Evolutionary conservation across 2,888 invertebrate species (phyloP).

Genomic region (Andrena camellia): DNA sequence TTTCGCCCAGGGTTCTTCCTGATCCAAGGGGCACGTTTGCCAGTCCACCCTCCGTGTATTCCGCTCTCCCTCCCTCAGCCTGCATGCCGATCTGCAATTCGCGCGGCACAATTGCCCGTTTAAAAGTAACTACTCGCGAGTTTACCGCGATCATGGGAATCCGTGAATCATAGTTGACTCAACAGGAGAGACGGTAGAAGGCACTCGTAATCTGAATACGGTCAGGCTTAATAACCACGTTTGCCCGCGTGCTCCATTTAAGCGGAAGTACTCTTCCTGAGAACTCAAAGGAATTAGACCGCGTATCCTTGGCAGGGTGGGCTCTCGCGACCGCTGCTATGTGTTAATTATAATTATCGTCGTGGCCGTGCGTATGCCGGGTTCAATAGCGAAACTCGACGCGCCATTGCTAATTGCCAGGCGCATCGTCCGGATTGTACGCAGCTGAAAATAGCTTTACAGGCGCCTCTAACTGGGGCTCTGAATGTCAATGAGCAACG

Average conservation of each 20-base stretch:
- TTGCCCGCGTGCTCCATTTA: constrained; percentile 40
- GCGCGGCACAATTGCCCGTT: constrained; percentile 20
- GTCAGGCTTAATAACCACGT: constrained; percentile 52
- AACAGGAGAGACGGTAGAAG: constrained; percentile 25
- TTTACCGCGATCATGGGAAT: background rate
- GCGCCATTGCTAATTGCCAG: constrained; percentile 62
- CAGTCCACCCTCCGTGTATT: too few species aligned
- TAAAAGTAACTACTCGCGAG: constrained; percentile 21
- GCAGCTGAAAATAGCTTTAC: constrained; percentile 48
- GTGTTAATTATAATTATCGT: constrained; percentile 71
- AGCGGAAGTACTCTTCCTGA: constrained; percentile 45
- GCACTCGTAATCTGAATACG: constrained; percentile 24
- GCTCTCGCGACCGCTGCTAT: constrained; percentile 22
- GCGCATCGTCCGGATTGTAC: constrained; percentile 56
- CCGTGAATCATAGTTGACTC: constrained; percentile 19
- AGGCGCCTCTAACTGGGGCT: constrained; percentile 45
- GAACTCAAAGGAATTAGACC: constrained; percentile 55
- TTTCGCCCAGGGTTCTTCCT: background rate
- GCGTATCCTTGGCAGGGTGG: constrained; percentile 20
- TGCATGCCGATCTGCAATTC: constrained; percentile 3
- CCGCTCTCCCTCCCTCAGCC: background rate
- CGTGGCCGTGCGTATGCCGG: constrained; percentile 30
- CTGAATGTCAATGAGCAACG: constrained; percentile 34
- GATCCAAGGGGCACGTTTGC: background rate
- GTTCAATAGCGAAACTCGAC: constrained; percentile 60